A percentile compares a stretch with the other conserved stretches of the same genome.
Conservation (phyloP, 1,140 invertebrate genomes). For the Mercenaria mercenaria region DNA sequence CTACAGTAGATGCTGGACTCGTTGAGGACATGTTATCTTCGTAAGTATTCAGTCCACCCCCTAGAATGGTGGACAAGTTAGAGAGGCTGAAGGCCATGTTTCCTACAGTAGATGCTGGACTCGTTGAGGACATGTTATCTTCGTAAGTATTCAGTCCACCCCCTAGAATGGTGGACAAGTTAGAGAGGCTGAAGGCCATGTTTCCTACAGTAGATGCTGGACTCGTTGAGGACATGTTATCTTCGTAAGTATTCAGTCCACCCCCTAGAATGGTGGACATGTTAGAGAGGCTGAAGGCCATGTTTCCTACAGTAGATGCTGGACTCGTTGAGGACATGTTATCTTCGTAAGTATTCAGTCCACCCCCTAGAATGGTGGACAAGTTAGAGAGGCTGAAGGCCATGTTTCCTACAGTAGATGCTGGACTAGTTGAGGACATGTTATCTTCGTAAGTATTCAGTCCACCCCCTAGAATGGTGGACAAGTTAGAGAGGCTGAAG, state of each 20-base stretch:
- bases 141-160: slow-evolving; percentile 42
- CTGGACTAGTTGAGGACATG: slow-evolving; percentile 12
- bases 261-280: slow-evolving; percentile 26
- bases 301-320: slow-evolving; percentile 7
- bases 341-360: slow-evolving; percentile 19
- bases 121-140: slow-evolving; percentile 11
- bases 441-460: slow-evolving; percentile 10
- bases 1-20: neutral
- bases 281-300: slow-evolving; percentile 19
- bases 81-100: slow-evolving; percentile 44
- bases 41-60: slow-evolving; percentile 48
- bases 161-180: slow-evolving; percentile 34
- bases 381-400: slow-evolving; percentile 21
- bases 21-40: slow-evolving; percentile 2
- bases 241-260: slow-evolving; percentile 39
- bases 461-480: slow-evolving; percentile 18
- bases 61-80: slow-evolving; percentile 27
- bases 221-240: slow-evolving; percentile 18
- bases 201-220: neutral
- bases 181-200: slow-evolving; percentile 39
- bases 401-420: slow-evolving; percentile 16
- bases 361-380: slow-evolving; percentile 18
- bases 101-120: neutral
- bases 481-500: slow-evolving; percentile 19
- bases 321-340: slow-evolving; percentile 17